Evolutionary conservation across 1,140 invertebrate species (phyloP).

Genomic region (Colletes gigas): DNA sequence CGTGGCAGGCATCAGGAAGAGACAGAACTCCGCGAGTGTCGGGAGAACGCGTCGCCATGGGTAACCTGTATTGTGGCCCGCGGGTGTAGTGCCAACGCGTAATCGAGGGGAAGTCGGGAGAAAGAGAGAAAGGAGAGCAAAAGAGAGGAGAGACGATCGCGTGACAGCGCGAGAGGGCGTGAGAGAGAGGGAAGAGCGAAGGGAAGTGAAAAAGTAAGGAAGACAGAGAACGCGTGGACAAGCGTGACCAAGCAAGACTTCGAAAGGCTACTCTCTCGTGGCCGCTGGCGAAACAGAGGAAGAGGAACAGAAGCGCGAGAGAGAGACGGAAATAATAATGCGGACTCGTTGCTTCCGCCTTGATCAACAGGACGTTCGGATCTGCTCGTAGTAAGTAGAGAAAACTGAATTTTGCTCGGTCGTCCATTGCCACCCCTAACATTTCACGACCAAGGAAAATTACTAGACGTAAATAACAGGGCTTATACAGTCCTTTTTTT

Average conservation of each 20-base stretch:
- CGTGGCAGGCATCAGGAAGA: conserved; percentile 39
- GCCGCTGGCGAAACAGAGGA: neutral
- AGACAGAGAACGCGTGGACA: conserved; percentile 37
- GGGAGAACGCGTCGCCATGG: conserved; percentile 68
- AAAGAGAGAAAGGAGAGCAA: neutral
- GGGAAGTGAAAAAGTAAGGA: neutral
- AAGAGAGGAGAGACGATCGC: neutral
- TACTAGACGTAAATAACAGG: too few species aligned
- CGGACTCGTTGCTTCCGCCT: conserved; percentile 67
- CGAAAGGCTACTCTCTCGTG: conserved; percentile 30
- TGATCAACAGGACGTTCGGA: conserved; percentile 60
- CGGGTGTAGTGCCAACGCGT: conserved; percentile 63
- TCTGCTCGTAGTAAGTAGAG: conserved; percentile 67
- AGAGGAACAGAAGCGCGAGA: neutral
- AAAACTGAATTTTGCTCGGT: conserved; percentile 2
- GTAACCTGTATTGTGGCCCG: conserved; percentile 71
- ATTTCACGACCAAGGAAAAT: too few species aligned
- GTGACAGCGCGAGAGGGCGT: neutral
- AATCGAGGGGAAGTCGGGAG: conserved; percentile 17
- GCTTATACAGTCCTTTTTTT: too few species aligned
- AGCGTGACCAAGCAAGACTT: conserved; percentile 32
- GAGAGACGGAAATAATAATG: conserved; percentile 62
- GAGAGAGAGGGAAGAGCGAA: neutral
- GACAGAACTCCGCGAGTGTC: conserved; percentile 37
- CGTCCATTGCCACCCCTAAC: too few species aligned